Evolutionary conservation across 2,113 vertebrate genomes (phyloP).

Genomic region (Lasiurus cinereus): DNA sequence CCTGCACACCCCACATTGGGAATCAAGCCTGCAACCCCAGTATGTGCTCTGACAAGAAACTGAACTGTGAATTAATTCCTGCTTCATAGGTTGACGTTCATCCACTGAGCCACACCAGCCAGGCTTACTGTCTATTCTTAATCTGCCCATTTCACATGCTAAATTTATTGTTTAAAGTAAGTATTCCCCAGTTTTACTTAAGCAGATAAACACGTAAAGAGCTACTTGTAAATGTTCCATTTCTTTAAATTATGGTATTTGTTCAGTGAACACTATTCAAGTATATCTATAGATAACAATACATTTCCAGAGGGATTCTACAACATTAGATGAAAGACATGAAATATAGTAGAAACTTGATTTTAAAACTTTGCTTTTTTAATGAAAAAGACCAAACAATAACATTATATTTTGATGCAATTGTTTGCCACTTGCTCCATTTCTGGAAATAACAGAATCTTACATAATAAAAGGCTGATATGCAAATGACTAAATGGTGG

Average conservation of each 20-base stretch:
- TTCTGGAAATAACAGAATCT: constrained; percentile 50
- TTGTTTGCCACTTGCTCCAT: neutral
- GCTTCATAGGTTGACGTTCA: too few species aligned
- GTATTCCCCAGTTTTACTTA: constrained; percentile 17
- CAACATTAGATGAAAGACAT: neutral
- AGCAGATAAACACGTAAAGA: constrained; percentile 30
- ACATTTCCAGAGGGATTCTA: constrained; percentile 20
- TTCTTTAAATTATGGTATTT: constrained; percentile 24
- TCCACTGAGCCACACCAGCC: too few species aligned
- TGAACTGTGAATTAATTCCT: too few species aligned
- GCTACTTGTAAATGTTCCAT: neutral
- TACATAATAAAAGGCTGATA: too few species aligned
- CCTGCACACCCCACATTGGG: too few species aligned
- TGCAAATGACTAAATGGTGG: too few species aligned
- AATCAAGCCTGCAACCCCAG: too few species aligned
- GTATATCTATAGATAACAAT: neutral
- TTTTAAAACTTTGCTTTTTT: constrained; percentile 34
- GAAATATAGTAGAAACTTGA: constrained; percentile 6
- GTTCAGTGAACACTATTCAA: neutral
- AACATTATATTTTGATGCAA: constrained; percentile 47
- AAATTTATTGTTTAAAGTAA: constrained; percentile 52
- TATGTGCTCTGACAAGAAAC: too few species aligned
- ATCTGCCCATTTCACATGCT: neutral
- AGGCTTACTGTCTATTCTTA: constrained; percentile 5
- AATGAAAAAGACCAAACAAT: constrained; percentile 40